Base-by-base conservation (phyloP, 2,888 invertebrate genomes). In the Aromia moschata region DNA sequence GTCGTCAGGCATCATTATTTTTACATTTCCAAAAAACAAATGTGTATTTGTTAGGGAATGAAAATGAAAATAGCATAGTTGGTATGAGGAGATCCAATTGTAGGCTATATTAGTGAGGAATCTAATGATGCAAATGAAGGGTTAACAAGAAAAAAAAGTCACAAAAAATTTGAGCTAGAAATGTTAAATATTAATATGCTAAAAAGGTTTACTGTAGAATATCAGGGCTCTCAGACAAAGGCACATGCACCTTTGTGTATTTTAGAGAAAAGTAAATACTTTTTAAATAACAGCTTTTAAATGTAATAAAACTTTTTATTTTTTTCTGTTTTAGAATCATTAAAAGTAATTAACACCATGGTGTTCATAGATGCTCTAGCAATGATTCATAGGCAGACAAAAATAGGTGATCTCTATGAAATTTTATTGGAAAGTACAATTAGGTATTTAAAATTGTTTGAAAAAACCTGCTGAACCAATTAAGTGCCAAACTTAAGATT, bases 381-480 rank as follows among this genome's bases (percentile, higher is more conserved):
- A 1, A 84, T 92, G 75, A 86, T 92, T 5, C 87, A 87, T 71
- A 83, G 86, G 54, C 85, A 85, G 64, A 86, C 87, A 0, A 87
- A 85, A 71, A 78, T 89, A 33, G 79, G 84, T 56, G 85, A 88
- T 38, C 75, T 93, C 1, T 92, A 92, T 77, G 88, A 87, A 62
- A 87, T 91, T 64, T 80, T 93, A 2, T 88, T 92, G 2, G 91
- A 92, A 75, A 89, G 91, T 58, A 85, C 90, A 18, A 89, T 90
- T 70, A 84, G 90, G 33, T 87, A 90, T 55, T 81, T 93, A 43
- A 83, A 86, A 64, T 80, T 89, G 47, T 82, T 89, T 64, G 89
- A 91, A 47, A 18, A 41, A 58, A 41, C 9, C 59, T 33, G 7
- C 41, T 20, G n/a, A 37, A 11, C 14, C 51, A 41, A 10, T 44